Conservation (phyloP, 2,888 invertebrate genomes). For the Pammene fasciana region DNA sequence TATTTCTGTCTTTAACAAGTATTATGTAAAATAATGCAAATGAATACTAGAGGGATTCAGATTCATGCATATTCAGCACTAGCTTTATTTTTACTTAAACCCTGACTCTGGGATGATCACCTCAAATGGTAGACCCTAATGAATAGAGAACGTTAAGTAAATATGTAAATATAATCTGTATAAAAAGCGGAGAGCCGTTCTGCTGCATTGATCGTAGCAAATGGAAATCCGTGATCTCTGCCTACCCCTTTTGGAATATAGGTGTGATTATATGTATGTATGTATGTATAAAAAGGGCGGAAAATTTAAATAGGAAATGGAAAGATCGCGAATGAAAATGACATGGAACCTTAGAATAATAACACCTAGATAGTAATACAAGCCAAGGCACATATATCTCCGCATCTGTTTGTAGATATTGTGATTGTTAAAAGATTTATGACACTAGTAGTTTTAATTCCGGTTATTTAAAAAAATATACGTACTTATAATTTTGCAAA, state of each 20-base stretch:
- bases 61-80: slow-evolving; percentile 28
- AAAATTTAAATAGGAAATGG: neutral
- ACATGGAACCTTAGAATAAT: neutral
- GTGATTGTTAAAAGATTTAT: too few relatives aligned
- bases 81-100: slow-evolving; percentile 20
- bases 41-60: slow-evolving; percentile 11
- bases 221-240: too few relatives aligned
- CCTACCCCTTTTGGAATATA: too few relatives aligned
- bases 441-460: too few relatives aligned
- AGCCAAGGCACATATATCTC: too few relatives aligned
- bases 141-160: neutral
- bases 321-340: neutral
- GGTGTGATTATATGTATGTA: too few relatives aligned
- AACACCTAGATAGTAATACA: neutral
- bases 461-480: too few relatives aligned
- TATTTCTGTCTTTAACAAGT: slow-evolving; percentile 24
- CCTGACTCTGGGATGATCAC: slow-evolving; percentile 28
- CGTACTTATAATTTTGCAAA: too few relatives aligned
- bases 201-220: too few relatives aligned
- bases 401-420: too few relatives aligned
- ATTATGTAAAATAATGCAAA: slow-evolving; percentile 39
- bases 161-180: neutral
- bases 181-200: neutral
- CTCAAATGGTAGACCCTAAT: neutral
- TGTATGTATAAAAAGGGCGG: too few relatives aligned